Evolutionary conservation across 2,888 invertebrate genomes (phyloP).

Genomic region (Dicyrtomina minuta): DNA sequence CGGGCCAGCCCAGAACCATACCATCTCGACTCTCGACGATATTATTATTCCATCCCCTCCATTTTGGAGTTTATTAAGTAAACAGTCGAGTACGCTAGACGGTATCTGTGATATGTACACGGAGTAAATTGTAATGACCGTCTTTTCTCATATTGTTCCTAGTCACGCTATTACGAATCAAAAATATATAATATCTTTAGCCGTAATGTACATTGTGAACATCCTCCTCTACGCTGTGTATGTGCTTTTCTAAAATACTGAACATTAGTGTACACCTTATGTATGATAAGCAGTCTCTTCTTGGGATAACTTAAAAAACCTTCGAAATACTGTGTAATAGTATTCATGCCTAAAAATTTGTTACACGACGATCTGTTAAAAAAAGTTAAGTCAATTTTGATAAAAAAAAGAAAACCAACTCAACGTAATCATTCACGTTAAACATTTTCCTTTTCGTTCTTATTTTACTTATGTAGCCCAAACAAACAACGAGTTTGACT

Average conservation of each 20-base stretch:
- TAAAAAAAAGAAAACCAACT: background rate
- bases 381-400: background rate
- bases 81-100: background rate
- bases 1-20: no score
- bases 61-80: background rate
- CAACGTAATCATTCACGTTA: background rate
- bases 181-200: constrained; percentile 18
- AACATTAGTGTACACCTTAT: background rate
- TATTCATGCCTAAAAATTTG: background rate
- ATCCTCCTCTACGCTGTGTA: no score
- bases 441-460: background rate
- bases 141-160: constrained; percentile 36
- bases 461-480: background rate
- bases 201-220: no score
- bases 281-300: background rate
- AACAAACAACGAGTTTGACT: no score
- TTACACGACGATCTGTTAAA: constrained; percentile 3
- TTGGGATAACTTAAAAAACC: background rate
- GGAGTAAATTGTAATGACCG: constrained; percentile 32
- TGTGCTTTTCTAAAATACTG: background rate
- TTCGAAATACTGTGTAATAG: constrained; percentile 4
- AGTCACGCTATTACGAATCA: constrained; percentile 39
- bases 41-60: constrained; percentile 16
- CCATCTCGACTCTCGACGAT: background rate
- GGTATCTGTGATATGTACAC: background rate